These are phyloP conservation scores for Dinomys branickii DNA, from an alignment of 2,113 vertebrate species.

Conservation along the genomic window DNA sequence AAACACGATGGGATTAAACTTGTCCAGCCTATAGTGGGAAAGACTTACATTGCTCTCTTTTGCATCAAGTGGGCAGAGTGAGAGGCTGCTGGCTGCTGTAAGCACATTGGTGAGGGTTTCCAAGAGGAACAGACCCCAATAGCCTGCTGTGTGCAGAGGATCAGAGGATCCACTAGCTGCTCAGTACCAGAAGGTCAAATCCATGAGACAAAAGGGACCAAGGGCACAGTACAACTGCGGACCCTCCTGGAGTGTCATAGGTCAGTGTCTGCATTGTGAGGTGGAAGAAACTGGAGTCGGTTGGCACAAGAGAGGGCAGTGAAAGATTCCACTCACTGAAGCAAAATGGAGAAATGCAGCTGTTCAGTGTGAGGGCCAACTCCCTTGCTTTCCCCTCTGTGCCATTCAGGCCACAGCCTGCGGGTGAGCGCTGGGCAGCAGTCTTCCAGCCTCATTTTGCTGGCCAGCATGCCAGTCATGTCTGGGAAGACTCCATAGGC, in stretches of 20 bases:
- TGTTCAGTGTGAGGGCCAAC: fast-evolving
- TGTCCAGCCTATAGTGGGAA: not conserved
- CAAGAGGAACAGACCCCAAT: not conserved
- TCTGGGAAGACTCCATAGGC: not conserved
- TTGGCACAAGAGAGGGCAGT: not conserved
- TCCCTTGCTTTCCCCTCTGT: not conserved
- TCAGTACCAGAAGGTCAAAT: not conserved
- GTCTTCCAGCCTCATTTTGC: too few species aligned
- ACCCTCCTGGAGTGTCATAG: not conserved
- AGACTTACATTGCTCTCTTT: not conserved
- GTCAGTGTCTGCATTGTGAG: too few species aligned
- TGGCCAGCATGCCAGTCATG: too few species aligned
- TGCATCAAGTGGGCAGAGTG: not conserved
- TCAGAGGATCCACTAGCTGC: not conserved
- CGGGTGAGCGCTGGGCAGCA: too few species aligned
- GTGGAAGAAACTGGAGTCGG: too few species aligned
- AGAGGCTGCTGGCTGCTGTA: not conserved
- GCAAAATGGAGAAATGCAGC: not conserved
- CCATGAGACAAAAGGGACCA: not conserved
- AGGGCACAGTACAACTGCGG: not conserved
- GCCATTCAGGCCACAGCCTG: not conserved
- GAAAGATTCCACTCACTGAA: not conserved
- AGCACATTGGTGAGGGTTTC: not conserved
- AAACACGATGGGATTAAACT: not conserved
- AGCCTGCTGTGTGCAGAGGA: not conserved